Percentiles rank a stretch among this genome's conserved stretches.
Evolutionary conservation across 1,140 invertebrate species (phyloP).

Genomic region (Cydia strobilella): DNA sequence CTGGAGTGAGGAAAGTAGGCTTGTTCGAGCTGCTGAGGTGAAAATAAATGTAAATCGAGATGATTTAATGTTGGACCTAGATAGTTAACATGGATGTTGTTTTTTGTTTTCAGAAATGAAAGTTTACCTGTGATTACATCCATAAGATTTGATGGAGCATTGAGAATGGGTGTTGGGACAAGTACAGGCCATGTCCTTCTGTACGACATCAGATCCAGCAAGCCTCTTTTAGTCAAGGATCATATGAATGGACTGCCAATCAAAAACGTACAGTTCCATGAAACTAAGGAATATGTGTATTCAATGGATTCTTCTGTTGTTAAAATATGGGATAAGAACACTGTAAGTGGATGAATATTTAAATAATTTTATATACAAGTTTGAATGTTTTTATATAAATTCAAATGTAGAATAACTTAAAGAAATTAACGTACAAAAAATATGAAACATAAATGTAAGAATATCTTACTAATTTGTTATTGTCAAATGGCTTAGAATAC

Average conservation of each 20-base stretch:
- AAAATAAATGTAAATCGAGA: no score
- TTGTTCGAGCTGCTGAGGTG: no score
- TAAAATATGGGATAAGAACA: conserved; percentile 97
- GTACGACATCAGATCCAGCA: conserved; percentile 96
- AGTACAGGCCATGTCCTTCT: conserved; percentile 95
- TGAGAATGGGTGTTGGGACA: conserved; percentile 95
- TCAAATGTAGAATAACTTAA: not conserved
- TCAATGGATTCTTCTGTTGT: conserved; percentile 96
- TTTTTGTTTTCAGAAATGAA: conserved; percentile 78
- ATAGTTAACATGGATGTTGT: not conserved
- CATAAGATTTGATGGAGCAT: conserved; percentile 89
- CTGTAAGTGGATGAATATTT: conserved; percentile 81
- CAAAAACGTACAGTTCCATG: conserved; percentile 93
- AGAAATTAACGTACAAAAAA: no score
- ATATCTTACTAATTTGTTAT: no score
- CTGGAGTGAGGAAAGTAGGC: no score
- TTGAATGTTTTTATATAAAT: not conserved
- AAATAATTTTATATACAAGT: not conserved
- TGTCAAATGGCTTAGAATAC: no score
- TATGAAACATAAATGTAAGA: no score
- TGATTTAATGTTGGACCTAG: not conserved
- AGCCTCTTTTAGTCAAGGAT: conserved; percentile 95
- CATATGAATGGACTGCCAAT: conserved; percentile 97
- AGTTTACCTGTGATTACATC: conserved; percentile 89
- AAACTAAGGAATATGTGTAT: conserved; percentile 89